phyloP scores from a whole-genome alignment of 2,888 invertebrate genomes.

The Microctonus hyperodae region DNA sequence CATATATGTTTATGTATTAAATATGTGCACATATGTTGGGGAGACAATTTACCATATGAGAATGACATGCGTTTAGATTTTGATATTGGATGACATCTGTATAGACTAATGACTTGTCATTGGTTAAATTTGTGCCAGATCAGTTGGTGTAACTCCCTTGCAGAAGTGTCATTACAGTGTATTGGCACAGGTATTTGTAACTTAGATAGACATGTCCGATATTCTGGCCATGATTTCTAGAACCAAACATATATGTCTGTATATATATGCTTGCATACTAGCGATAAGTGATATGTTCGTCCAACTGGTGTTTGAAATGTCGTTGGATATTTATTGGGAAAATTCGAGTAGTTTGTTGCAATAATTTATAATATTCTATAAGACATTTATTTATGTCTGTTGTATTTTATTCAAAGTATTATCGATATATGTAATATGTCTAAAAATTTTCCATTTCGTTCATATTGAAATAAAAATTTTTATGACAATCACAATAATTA shows the following conservation, averaged over 20 bases:
- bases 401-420: no score
- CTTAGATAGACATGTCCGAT: constrained; percentile 19
- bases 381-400: no score
- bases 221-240: constrained; percentile 17
- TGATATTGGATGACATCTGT: not conserved
- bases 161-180: not conserved
- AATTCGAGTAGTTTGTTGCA: not conserved
- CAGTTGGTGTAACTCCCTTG: not conserved
- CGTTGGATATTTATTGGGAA: not conserved
- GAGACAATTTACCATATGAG: not conserved
- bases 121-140: constrained; percentile 7
- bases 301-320: not conserved
- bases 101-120: constrained; percentile 18
- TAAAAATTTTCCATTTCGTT: no score
- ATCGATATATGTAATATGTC: no score
- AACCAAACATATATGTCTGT: no score
- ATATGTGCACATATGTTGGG: not conserved
- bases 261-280: constrained; percentile 7
- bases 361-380: not conserved
- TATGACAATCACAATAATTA: no score
- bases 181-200: constrained; percentile 13
- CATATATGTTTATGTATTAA: not conserved
- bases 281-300: constrained; percentile 23
- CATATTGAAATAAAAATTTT: no score
- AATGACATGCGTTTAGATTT: not conserved